Evolutionary conservation across 2,113 vertebrate genomes (phyloP), one percentile per base, ranked within the genome.

Genomic region (Silurus asotus): DNA sequence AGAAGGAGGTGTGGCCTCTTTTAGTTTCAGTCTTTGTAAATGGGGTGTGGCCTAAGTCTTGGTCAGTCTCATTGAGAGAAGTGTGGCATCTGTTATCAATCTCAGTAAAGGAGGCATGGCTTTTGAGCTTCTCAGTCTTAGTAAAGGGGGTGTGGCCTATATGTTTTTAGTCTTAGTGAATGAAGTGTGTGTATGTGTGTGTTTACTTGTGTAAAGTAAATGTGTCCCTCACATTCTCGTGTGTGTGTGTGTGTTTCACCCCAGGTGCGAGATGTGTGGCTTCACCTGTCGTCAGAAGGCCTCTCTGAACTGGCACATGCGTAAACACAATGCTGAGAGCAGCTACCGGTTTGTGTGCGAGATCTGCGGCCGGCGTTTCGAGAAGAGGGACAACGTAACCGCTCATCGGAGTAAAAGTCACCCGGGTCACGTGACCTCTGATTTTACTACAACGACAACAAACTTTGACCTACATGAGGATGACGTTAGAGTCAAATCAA

Each of bases 251-350:
- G 37, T 51, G 10, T 87, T 49, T 15, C 25, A 28, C 45, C 0
- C 51, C 86, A 97, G 96, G 92, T 96, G 96, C 9, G 96, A 96
- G 90, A 94, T 96, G 84, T 96, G 96, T 0, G 96, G 96, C 13
- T 97, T 96, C 87, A 95, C 95, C 70, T 96, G 96, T 86, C 93
- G 95, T 55, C 96, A 97, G 72, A 97, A 97, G 77, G 95, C 96
- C 6, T 97, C 96, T 23, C 92, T 97, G 53, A 97, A 97, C 88
- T 97, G 96, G 96, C 96, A 97, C 92, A 96, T 96, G 92, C 91
- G 91, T 70, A 96, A 96, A 62, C 96, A 97, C 0, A 81, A 95
- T 2, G 94, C 94, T 0, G 94, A 92, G 15, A 87, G 95, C 61
- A 88, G 87, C 48, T 94, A 96, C 90, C 95, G 86, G 28, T 97